Evolutionary conservation across 1,140 invertebrate genomes (phyloP).

Genomic region (Ips typographus): DNA sequence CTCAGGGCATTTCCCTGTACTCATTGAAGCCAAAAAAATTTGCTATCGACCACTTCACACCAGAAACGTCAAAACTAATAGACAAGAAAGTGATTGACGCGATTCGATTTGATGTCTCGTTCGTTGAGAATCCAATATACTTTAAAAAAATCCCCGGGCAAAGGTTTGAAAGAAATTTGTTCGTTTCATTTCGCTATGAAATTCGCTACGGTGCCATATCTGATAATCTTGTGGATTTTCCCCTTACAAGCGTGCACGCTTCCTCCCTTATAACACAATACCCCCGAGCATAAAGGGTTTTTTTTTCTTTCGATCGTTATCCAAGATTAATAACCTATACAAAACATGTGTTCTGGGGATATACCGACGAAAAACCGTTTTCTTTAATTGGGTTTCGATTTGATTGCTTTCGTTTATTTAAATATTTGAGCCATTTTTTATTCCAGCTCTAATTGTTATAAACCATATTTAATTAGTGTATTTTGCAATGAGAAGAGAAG

Average conservation of each 20-base stretch:
- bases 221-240: conserved; percentile 32
- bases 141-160: conserved; percentile 24
- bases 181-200: conserved; percentile 24
- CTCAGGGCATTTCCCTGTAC: too few species aligned
- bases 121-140: conserved; percentile 17
- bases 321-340: conserved; percentile 31
- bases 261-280: conserved; percentile 29
- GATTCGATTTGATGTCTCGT: conserved; percentile 16
- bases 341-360: conserved; percentile 18
- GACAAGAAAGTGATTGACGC: not conserved
- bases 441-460: not conserved
- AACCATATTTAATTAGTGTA: too few species aligned
- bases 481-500: too few species aligned
- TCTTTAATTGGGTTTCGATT: not conserved
- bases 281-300: conserved; percentile 31
- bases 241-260: conserved; percentile 26
- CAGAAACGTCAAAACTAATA: not conserved
- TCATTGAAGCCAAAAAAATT: too few species aligned
- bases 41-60: too few species aligned
- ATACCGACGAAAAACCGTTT: not conserved
- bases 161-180: conserved; percentile 26
- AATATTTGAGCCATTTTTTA: not conserved
- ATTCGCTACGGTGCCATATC: conserved; percentile 33
- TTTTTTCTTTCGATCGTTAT: conserved; percentile 31
- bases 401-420: not conserved